A percentile compares a stretch with the other conserved stretches of the same genome.
Conservation (phyloP, 2,797 vertebrate species). For the Channa striata region DNA sequence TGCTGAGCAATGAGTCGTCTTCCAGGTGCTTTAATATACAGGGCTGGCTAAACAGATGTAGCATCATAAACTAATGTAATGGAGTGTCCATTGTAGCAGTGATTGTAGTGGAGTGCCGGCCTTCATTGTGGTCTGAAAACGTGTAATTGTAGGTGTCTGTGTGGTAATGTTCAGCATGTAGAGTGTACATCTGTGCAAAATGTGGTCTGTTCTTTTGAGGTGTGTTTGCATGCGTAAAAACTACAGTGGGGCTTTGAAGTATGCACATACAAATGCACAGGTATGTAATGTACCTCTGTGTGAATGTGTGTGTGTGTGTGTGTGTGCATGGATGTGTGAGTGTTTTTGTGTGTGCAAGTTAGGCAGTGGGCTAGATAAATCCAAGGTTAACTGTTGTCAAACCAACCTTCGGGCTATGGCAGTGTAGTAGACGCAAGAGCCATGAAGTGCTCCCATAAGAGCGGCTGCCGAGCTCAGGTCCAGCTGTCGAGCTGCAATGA, state of each 20-base stretch:
- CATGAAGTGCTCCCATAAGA: conserved; percentile 78
- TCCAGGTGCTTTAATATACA: conserved; percentile 77
- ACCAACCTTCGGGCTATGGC: conserved; percentile 74
- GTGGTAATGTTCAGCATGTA: too few relatives aligned
- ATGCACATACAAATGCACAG: conserved; percentile 1
- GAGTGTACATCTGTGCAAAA: too few relatives aligned
- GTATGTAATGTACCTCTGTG: neutral
- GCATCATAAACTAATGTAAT: conserved; percentile 77
- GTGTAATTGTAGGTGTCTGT: too few relatives aligned
- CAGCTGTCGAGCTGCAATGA: conserved; percentile 72
- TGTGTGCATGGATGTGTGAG: neutral
- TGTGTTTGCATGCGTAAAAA: conserved; percentile 3
- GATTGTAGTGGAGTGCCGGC: too few relatives aligned
- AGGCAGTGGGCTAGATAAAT: conserved; percentile 67
- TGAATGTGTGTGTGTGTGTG: neutral
- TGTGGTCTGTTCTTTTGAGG: neutral
- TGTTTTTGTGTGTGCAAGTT: conserved; percentile 39
- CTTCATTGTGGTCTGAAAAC: too few relatives aligned
- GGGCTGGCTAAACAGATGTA: conserved; percentile 80
- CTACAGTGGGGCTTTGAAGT: conserved; percentile 11
- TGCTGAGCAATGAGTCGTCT: conserved; percentile 73
- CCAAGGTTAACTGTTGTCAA: conserved; percentile 84
- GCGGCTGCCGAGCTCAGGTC: conserved; percentile 65
- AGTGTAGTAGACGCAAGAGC: conserved; percentile 62
- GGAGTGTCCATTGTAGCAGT: too few relatives aligned